Evolutionary conservation across 2,888 invertebrate species (phyloP).

Genomic region (Lycocerus yunnanus): DNA sequence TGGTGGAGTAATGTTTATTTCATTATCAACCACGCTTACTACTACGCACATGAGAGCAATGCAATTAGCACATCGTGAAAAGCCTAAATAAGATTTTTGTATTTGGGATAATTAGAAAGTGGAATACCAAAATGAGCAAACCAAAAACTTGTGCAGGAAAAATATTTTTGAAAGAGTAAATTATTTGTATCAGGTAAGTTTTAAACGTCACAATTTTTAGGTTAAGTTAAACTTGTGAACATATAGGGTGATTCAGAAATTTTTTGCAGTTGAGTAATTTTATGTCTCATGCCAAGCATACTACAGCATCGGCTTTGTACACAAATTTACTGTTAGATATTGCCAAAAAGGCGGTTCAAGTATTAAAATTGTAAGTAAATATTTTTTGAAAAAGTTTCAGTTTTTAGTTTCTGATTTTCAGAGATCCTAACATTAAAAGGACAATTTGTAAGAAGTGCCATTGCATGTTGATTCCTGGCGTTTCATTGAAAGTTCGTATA

Average conservation of each 20-base stretch:
- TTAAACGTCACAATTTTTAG: constrained; percentile 3
- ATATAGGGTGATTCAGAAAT: not conserved
- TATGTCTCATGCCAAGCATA: constrained; percentile 11
- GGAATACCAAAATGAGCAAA: constrained; percentile 38
- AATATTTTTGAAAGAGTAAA: constrained; percentile 72
- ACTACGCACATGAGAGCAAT: not conserved
- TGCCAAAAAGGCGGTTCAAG: constrained; percentile 51
- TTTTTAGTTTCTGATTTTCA: constrained; percentile 40
- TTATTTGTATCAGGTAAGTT: constrained; percentile 67
- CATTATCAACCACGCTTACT: not conserved
- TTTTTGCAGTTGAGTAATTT: constrained; percentile 34
- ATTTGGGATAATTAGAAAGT: not conserved
- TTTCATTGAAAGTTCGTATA: constrained; percentile 58
- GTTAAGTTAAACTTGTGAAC: not conserved
- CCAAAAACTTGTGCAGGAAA: constrained; percentile 64
- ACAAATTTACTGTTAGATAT: constrained; percentile 48
- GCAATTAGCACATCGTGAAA: not conserved
- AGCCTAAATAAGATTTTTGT: not conserved
- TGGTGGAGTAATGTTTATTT: not conserved
- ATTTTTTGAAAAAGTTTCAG: not conserved
- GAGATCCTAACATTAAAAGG: constrained; percentile 59
- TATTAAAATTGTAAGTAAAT: constrained; percentile 45
- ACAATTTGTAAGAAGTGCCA: constrained; percentile 61
- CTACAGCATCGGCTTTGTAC: constrained; percentile 43
- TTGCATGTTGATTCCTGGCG: constrained; percentile 57